Conservation (phyloP, 2,113 vertebrate genomes). For the Steatornis caripensis region DNA sequence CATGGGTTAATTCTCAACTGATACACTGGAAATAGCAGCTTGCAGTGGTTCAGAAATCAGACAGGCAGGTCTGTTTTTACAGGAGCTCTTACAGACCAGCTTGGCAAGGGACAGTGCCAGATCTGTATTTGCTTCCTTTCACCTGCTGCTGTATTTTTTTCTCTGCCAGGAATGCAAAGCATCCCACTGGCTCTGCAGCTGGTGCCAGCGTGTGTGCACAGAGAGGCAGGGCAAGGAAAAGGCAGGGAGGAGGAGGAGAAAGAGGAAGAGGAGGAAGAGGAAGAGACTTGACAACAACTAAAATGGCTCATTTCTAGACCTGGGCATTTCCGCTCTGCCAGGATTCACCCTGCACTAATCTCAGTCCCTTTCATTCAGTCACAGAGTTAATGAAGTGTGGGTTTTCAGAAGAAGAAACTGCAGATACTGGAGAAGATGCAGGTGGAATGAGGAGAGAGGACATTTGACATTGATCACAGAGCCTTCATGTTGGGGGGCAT, state of each 20-base stretch:
- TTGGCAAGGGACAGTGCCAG: conserved; percentile 12
- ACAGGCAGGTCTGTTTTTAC: conserved; percentile 22
- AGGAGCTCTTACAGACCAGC: conserved; percentile 8
- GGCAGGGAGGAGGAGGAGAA: background rate
- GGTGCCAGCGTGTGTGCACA: background rate
- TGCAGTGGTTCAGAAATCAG: conserved; percentile 21
- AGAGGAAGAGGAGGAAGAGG: background rate
- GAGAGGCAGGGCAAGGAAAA: background rate
- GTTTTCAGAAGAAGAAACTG: background rate
- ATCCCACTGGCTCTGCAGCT: conserved; percentile 43
- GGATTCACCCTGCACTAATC: background rate
- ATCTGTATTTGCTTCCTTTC: conserved; percentile 49
- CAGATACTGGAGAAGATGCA: background rate
- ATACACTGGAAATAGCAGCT: background rate
- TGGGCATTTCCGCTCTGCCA: background rate
- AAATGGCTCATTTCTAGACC: background rate
- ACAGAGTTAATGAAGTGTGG: background rate
- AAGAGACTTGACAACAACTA: background rate
- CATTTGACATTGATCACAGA: background rate
- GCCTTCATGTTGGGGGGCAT: rapidly evolving
- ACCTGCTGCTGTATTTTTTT: conserved; percentile 46
- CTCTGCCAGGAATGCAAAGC: conserved; percentile 45
- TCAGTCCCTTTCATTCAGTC: background rate
- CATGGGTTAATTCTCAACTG: background rate
- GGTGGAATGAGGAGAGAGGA: background rate